Percentiles rank a stretch among this genome's conserved stretches.
Evolutionary conservation across 2,797 vertebrate species (phyloP).

Genomic region (Cryptoprocta ferox): DNA sequence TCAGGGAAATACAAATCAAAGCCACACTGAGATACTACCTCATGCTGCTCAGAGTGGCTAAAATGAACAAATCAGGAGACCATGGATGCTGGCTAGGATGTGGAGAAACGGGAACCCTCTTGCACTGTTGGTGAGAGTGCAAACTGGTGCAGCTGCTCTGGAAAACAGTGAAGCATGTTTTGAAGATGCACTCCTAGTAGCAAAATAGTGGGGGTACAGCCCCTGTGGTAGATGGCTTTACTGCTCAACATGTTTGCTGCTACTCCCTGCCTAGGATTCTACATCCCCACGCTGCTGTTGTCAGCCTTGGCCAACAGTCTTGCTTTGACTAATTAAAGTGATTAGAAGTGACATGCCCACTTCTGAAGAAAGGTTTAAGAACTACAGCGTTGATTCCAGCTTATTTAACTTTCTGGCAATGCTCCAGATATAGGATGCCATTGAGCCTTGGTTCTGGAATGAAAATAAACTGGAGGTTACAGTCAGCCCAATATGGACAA

Average conservation of each 20-base stretch:
- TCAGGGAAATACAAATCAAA: too few relatives aligned
- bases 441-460: slow-evolving; percentile 12
- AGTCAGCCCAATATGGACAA: not conserved
- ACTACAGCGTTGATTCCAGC: not conserved
- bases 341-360: not conserved
- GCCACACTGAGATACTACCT: too few relatives aligned
- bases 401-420: not conserved
- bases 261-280: not conserved
- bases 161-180: not conserved
- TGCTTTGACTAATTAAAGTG: slow-evolving; percentile 27
- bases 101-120: too few relatives aligned
- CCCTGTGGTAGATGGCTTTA: not conserved
- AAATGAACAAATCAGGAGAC: too few relatives aligned
- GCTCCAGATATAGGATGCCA: not conserved
- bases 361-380: slow-evolving; percentile 21
- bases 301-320: not conserved
- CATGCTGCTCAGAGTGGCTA: too few relatives aligned
- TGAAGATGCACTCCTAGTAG: not conserved
- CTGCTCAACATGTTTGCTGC: not conserved
- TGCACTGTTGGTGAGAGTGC: too few relatives aligned
- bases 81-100: too few relatives aligned
- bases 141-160: too few relatives aligned
- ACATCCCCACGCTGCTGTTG: not conserved
- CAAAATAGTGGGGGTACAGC: not conserved
- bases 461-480: not conserved